phyloP scores from a whole-genome alignment of 1,140 invertebrate genomes.

The Brachionus sp. region DNA sequence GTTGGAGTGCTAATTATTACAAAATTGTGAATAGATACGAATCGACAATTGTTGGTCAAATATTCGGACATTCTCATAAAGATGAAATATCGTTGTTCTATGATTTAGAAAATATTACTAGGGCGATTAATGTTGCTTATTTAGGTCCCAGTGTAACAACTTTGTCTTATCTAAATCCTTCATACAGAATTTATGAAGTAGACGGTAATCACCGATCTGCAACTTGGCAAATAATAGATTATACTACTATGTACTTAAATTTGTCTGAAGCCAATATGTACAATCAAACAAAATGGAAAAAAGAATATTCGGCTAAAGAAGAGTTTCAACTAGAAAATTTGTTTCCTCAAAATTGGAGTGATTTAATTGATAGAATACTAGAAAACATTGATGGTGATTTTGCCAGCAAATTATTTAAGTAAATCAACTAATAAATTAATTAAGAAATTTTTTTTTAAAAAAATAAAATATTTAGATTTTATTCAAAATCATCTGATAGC shows the following conservation, averaged over 20 bases:
- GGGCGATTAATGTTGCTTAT: constrained; percentile 78
- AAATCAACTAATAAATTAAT: neutral
- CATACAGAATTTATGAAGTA: constrained; percentile 37
- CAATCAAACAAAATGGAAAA: constrained; percentile 31
- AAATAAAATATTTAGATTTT: neutral
- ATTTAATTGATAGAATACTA: neutral
- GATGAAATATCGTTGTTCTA: constrained; percentile 61
- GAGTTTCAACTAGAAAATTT: constrained; percentile 9
- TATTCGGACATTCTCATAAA: constrained; percentile 62
- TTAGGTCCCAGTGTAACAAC: constrained; percentile 86
- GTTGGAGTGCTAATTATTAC: constrained; percentile 64
- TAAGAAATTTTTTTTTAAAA: no score
- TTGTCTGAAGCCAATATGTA: neutral
- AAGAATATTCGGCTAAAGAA: constrained; percentile 26
- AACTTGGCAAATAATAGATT: constrained; percentile 5
- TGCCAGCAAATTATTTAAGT: constrained; percentile 1
- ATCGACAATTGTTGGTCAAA: constrained; percentile 60
- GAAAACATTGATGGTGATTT: neutral
- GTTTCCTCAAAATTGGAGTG: constrained; percentile 19
- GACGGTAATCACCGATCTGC: constrained; percentile 12
- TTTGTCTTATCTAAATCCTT: constrained; percentile 60
- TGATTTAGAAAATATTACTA: constrained; percentile 49
- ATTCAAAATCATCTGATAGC: constrained; percentile 34
- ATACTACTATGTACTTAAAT: constrained; percentile 28
- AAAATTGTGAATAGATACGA: constrained; percentile 55